A percentile compares a stretch with the other conserved stretches of the same genome.
Evolutionary conservation across 2,797 vertebrate species (phyloP).

Genomic region (Acridotheres tristis): DNA sequence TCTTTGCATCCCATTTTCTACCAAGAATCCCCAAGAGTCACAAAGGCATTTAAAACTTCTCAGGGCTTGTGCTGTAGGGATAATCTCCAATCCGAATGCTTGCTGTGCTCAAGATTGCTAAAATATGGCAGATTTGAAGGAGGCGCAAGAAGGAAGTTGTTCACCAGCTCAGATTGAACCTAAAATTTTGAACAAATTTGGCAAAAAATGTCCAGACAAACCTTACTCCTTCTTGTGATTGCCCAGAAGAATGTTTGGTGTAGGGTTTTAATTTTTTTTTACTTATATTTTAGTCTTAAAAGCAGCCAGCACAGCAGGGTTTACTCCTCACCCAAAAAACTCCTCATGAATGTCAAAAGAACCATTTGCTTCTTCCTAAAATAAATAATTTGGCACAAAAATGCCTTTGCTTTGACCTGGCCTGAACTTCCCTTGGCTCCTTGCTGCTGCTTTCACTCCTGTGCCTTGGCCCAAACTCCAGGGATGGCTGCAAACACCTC

Average conservation of each 20-base stretch:
- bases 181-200: not conserved
- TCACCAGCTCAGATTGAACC: not conserved
- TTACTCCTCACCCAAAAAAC: not conserved
- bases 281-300: not conserved
- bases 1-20: not conserved
- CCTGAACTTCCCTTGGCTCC: not conserved
- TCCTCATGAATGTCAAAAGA: not conserved
- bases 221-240: not conserved
- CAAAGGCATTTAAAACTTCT: not conserved
- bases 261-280: not conserved
- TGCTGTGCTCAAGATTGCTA: not conserved
- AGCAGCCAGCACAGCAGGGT: not conserved
- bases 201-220: not conserved
- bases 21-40: not conserved
- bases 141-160: not conserved
- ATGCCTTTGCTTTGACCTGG: not conserved
- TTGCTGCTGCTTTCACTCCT: not conserved
- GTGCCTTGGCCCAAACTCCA: not conserved
- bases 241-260: not conserved
- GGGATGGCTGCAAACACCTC: not conserved
- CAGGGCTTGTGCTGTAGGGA: accelerated
- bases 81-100: not conserved
- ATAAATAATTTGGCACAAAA: not conserved
- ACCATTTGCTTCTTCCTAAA: not conserved
- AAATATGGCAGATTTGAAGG: not conserved